These are phyloP conservation scores for Venusia cambrica DNA, from an alignment of 2,888 invertebrate genomes.

Conservation along the genomic window DNA sequence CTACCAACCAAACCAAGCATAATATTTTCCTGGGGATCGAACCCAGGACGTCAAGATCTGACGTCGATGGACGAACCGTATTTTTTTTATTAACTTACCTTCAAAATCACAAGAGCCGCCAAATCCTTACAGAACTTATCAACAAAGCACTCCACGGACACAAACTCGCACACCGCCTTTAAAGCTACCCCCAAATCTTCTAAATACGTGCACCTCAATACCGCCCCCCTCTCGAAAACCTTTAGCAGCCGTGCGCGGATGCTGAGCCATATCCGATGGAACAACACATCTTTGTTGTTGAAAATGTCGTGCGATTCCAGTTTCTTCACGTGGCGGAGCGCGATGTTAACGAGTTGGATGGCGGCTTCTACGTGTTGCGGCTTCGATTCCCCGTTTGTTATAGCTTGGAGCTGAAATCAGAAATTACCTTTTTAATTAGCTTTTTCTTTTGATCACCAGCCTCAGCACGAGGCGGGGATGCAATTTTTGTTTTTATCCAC, in stretches of 20 bases:
- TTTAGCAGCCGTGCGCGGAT: slow-evolving; percentile 46
- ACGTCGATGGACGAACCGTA: no score
- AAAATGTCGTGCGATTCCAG: slow-evolving; percentile 58
- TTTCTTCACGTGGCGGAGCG: slow-evolving; percentile 60
- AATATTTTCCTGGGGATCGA: no score
- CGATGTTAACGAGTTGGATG: slow-evolving; percentile 54
- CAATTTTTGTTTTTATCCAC: no score
- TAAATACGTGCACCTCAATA: slow-evolving; percentile 34
- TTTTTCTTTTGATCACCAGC: no score
- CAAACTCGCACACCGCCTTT: slow-evolving; percentile 60
- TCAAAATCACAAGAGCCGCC: slow-evolving; percentile 45
- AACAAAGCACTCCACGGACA: slow-evolving; percentile 54
- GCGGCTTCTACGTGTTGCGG: slow-evolving; percentile 56
- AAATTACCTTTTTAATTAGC: no score
- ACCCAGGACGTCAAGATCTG: no score
- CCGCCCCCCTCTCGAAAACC: slow-evolving; percentile 32
- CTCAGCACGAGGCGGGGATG: no score
- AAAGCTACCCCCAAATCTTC: slow-evolving; percentile 54
- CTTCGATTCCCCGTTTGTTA: slow-evolving; percentile 50
- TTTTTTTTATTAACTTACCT: no score
- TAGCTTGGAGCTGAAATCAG: slow-evolving; percentile 57
- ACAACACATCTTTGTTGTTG: slow-evolving; percentile 53
- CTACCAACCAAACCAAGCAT: no score
- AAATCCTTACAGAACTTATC: slow-evolving; percentile 53
- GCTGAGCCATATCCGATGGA: slow-evolving; percentile 56